A percentile compares a stretch with the other conserved stretches of the same genome.
Evolutionary conservation across 2,797 vertebrate genomes (phyloP).

Genomic region (Loriculus beryllinus): DNA sequence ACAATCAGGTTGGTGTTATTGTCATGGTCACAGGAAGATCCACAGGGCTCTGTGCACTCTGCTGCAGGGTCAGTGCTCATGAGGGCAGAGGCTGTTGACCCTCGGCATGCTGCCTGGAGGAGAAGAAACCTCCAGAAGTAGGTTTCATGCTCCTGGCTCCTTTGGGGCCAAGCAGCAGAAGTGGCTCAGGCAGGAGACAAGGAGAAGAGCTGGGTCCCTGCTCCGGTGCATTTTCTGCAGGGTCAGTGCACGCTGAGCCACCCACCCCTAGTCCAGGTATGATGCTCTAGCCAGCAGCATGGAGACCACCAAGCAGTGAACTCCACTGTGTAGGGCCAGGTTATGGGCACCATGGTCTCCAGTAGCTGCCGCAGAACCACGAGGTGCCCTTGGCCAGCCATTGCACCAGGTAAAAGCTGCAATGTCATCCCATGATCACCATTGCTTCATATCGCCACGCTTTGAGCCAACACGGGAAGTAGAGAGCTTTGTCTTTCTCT

Average conservation of each 20-base stretch:
- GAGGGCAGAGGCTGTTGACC: not conserved
- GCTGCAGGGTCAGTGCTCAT: not conserved
- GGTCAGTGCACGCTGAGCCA: not conserved
- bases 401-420: slow-evolving; percentile 31
- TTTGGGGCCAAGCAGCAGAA: not conserved
- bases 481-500: slow-evolving; percentile 35
- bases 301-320: not conserved
- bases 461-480: not conserved
- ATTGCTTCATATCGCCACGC: slow-evolving; percentile 49
- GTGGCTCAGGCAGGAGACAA: not conserved
- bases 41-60: accelerated
- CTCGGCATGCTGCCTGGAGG: accelerated
- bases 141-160: not conserved
- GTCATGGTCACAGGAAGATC: not conserved
- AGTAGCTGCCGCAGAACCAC: not conserved
- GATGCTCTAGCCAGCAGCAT: not conserved
- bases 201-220: not conserved
- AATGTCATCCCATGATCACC: slow-evolving; percentile 56
- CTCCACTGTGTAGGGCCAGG: not conserved
- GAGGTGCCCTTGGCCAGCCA: not conserved
- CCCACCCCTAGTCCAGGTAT: not conserved
- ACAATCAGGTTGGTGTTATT: not conserved
- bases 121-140: not conserved
- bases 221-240: accelerated
- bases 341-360: not conserved